Percentiles rank a stretch among this genome's conserved stretches.
These are phyloP conservation scores for Hassar affinis DNA, from an alignment of 2,113 vertebrate genomes.

Conservation along the genomic window DNA sequence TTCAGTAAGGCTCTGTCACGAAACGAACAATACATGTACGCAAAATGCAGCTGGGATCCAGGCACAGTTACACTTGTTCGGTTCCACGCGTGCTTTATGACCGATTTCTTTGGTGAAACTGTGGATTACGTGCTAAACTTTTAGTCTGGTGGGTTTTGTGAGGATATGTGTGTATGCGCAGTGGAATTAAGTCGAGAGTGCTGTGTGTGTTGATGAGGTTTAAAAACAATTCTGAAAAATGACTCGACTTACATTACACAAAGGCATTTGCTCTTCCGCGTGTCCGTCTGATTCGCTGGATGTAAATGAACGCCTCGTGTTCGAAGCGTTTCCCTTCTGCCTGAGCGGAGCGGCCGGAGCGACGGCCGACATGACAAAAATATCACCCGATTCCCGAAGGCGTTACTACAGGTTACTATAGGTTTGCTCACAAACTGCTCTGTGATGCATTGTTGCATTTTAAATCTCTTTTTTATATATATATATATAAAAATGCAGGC, in stretches of 20 bases:
- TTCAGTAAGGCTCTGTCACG: not conserved
- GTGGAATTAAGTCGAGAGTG: not conserved
- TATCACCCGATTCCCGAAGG: not conserved
- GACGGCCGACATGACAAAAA: not conserved
- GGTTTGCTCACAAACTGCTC: not conserved
- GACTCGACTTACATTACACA: no score
- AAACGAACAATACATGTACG: not conserved
- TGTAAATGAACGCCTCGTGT: no score
- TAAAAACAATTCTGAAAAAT: not conserved
- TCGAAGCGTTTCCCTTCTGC: not conserved
- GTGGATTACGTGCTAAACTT: not conserved
- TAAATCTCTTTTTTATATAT: not conserved
- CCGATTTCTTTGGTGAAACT: not conserved
- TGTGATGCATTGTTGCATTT: not conserved
- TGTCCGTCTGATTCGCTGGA: not conserved
- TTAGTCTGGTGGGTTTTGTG: not conserved
- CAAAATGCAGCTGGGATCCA: not conserved
- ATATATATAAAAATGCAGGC: not conserved
- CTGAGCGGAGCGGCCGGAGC: not conserved
- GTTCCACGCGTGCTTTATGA: not conserved
- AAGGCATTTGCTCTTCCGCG: not conserved
- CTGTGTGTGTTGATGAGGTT: not conserved
- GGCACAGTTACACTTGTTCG: not conserved
- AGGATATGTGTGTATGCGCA: not conserved
- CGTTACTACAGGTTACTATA: not conserved